These are phyloP conservation scores for Oreochromis aureus DNA, from an alignment of 2,113 vertebrate genomes.

Conservation along the genomic window DNA sequence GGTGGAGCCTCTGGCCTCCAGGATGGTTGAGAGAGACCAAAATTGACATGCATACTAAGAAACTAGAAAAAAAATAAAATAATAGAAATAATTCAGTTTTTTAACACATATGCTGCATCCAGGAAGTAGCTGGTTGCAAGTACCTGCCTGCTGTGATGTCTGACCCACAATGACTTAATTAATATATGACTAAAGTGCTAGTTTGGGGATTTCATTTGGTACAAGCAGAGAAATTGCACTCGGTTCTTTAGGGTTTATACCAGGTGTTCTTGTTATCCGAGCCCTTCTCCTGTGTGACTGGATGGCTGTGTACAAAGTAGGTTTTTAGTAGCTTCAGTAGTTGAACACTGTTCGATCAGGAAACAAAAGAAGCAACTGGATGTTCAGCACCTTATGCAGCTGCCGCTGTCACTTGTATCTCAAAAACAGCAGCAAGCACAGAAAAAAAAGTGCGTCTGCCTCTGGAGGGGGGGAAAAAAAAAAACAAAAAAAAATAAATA, in stretches of 20 bases:
- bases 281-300: not conserved
- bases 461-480: not conserved
- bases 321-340: not conserved
- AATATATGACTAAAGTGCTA: not conserved
- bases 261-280: not conserved
- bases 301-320: not conserved
- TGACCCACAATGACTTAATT: not conserved
- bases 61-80: rapidly evolving
- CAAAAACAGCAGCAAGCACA: not conserved
- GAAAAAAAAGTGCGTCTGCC: rapidly evolving
- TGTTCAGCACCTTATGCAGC: not conserved
- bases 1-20: not conserved
- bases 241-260: not conserved
- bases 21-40: not conserved
- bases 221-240: not conserved
- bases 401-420: not conserved
- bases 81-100: not conserved
- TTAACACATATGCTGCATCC: not conserved
- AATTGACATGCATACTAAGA: not conserved
- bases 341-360: not conserved
- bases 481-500: not conserved
- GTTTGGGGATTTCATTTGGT: not conserved
- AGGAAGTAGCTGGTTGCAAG: not conserved
- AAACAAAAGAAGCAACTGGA: not conserved
- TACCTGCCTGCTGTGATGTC: not conserved